These are phyloP conservation scores for Acromyrmex heyeri DNA, from an alignment of 1,140 invertebrate genomes.

Conservation along the genomic window DNA sequence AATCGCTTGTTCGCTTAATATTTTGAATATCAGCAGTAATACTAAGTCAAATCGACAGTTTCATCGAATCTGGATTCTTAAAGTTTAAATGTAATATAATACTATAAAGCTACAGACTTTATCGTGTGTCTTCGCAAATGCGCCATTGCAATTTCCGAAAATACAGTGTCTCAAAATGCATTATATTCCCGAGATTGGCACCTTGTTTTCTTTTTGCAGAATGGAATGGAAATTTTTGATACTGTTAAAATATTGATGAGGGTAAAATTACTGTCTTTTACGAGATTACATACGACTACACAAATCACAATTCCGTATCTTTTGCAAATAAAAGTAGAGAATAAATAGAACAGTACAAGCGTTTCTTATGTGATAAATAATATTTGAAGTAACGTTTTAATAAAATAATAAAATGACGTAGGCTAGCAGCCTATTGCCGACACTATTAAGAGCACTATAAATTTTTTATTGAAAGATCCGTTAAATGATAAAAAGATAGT, in stretches of 20 bases:
- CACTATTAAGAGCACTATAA: slow-evolving; percentile 3
- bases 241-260: not conserved
- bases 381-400: slow-evolving; percentile 16
- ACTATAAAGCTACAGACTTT: slow-evolving; percentile 29
- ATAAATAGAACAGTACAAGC: not conserved
- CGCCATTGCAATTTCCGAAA: slow-evolving; percentile 24
- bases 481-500: slow-evolving; percentile 44
- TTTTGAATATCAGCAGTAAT: slow-evolving; percentile 1
- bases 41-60: slow-evolving; percentile 29
- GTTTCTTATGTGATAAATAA: slow-evolving; percentile 9
- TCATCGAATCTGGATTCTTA: slow-evolving; percentile 33
- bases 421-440: slow-evolving; percentile 31
- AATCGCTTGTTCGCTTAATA: slow-evolving; percentile 29
- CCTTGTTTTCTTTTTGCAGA: slow-evolving; percentile 5
- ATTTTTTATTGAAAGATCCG: slow-evolving; percentile 39
- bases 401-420: slow-evolving; percentile 34
- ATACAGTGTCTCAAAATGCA: slow-evolving; percentile 40
- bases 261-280: slow-evolving; percentile 31
- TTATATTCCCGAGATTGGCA: slow-evolving; percentile 34
- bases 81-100: slow-evolving; percentile 38
- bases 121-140: slow-evolving; percentile 1
- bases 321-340: not conserved
- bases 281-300: slow-evolving; percentile 5
- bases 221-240: slow-evolving; percentile 30
- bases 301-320: slow-evolving; percentile 10